Percentiles rank a stretch among this genome's conserved stretches.
Conservation (phyloP, 1,140 invertebrate genomes). For the Pseudobourletiella spinata region DNA sequence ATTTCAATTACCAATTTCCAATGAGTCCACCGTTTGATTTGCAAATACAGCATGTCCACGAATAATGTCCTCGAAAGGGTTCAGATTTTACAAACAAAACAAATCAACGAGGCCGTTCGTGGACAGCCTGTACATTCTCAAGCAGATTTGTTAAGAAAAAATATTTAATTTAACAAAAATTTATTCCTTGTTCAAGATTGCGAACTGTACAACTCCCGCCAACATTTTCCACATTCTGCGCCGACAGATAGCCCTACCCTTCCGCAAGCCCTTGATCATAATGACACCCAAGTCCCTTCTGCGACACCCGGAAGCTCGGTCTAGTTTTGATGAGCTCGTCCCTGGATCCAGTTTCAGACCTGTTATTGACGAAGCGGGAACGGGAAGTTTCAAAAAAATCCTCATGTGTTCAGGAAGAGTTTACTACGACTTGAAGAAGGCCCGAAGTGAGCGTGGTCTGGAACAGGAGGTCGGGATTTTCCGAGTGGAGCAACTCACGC, state of each 20-base stretch:
- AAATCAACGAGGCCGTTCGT: too few species aligned
- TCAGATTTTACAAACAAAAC: too few species aligned
- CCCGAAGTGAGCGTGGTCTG: conserved; percentile 63
- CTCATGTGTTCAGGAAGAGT: conserved; percentile 68
- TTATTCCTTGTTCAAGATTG: too few species aligned
- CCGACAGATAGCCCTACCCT: conserved; percentile 88
- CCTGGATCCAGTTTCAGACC: conserved; percentile 67
- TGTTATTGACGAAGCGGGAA: conserved; percentile 34
- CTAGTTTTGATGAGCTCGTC: conserved; percentile 87
- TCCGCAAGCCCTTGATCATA: conserved; percentile 90
- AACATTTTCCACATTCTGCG: conserved; percentile 95
- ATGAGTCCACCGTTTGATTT: too few species aligned
- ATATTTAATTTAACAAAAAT: too few species aligned
- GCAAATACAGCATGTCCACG: too few species aligned
- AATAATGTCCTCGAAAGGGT: too few species aligned
- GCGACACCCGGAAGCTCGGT: conserved; percentile 87
- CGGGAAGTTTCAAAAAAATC: conserved; percentile 64
- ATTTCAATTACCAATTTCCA: too few species aligned
- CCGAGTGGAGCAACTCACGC: conserved; percentile 88
- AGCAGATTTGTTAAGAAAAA: too few species aligned
- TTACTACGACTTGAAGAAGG: conserved; percentile 90
- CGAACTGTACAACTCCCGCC: conserved; percentile 94
- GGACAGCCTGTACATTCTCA: too few species aligned
- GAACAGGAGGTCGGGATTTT: conserved; percentile 74
- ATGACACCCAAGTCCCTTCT: conserved; percentile 97